Percentiles rank a stretch among this genome's conserved stretches.
Conservation (phyloP, 2,888 invertebrate species). For the Plemyria rubiginata region DNA sequence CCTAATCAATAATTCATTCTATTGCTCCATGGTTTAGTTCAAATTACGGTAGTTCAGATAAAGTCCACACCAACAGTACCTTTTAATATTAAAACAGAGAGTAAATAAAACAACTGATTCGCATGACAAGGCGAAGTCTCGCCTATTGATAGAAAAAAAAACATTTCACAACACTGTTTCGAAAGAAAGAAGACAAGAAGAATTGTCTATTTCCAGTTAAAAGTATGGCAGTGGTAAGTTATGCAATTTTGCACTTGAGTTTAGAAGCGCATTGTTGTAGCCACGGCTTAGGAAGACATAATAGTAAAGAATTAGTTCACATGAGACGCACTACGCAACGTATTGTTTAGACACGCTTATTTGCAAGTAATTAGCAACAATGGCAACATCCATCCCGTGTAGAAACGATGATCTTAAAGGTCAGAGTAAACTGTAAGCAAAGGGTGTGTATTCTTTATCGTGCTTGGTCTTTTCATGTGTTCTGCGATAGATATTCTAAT, state of each 20-base stretch:
- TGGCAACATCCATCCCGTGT: not conserved
- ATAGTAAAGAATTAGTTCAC: slow-evolving; percentile 45
- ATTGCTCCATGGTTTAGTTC: slow-evolving; percentile 21
- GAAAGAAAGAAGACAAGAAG: too few species aligned
- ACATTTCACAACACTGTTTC: too few species aligned
- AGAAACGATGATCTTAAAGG: not conserved
- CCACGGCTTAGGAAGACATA: slow-evolving; percentile 40
- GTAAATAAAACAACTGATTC: not conserved
- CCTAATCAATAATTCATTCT: slow-evolving; percentile 27
- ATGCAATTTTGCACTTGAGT: slow-evolving; percentile 51
- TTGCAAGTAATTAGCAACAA: not conserved
- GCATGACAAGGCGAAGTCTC: too few species aligned
- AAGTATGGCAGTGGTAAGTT: slow-evolving; percentile 37
- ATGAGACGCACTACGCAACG: slow-evolving; percentile 36
- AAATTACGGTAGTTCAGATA: slow-evolving; percentile 36
- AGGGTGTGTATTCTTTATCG: too few species aligned
- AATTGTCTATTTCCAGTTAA: not conserved
- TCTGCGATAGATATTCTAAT: too few species aligned
- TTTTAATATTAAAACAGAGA: slow-evolving; percentile 31
- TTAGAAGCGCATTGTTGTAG: slow-evolving; percentile 45
- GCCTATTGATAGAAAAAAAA: too few species aligned
- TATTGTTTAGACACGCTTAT: slow-evolving; percentile 29
- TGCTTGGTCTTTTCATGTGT: too few species aligned
- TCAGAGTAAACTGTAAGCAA: not conserved
- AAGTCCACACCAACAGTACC: slow-evolving; percentile 41